Evolutionary conservation across 2,113 vertebrate genomes (phyloP), one percentile per base, ranked within the genome.

Genomic region (Proteles cristata): DNA sequence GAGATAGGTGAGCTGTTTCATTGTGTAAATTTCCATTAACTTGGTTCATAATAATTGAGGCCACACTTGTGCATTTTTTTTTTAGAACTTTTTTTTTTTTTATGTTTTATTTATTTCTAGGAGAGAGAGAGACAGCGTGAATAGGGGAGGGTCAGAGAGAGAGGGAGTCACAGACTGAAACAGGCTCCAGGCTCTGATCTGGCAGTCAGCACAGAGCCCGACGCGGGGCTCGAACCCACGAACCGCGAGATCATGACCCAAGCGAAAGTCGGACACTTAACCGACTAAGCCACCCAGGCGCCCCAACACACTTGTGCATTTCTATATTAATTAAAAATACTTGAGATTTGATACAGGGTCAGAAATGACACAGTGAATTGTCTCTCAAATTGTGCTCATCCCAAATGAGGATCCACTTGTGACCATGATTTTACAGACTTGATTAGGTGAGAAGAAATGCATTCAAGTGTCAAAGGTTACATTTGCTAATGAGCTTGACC

Each of bases 321-420:
- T 97, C 95, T 97, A 69, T 93, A 92, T 96, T 98, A 98, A 97
- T 98, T 98, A 97, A 98, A 98, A 97, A 93, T 71, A 90, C 35
- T 94, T 90, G 96, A 69, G 80, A 79, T 96, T 95, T 92, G 96
- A 90, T 97, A 53, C 86, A 93, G 97, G 97, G 97, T 95, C 90
- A 95, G 96, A 98, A 98, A 94, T 82, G 97, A 97, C 82, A 6
- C 74, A 88, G 61, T 96, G 95, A 96, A 95, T 88, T 94, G 96
- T 94, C 94, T 98, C 93, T 98, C 92, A 84, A 89, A 90, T 66
- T 86, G 96, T 90, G 76, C 94, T 98, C 97, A 81, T 61, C 71
- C 86, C 96, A 87, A 33, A 0, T 1, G 69, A 97, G 97, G 96
- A 83, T 92, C 87, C 96, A 97, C 96, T 80, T 79, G 97, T 97